A percentile compares a stretch with the other conserved stretches of the same genome.
Evolutionary conservation across 2,797 vertebrate genomes (phyloP).

Genomic region (Semaprochilodus insignis): DNA sequence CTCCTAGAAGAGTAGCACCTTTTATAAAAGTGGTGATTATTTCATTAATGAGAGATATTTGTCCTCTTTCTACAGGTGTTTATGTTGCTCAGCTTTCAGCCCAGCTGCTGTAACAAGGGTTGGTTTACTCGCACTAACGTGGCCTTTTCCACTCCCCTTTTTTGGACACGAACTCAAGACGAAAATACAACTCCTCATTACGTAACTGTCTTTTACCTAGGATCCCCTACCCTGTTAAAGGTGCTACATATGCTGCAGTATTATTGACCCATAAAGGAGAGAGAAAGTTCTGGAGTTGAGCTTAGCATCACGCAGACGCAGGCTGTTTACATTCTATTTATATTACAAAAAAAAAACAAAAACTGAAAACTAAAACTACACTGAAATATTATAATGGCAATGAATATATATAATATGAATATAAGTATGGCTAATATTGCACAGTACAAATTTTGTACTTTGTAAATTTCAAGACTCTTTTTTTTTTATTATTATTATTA

Average conservation of each 20-base stretch:
- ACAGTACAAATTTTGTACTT: not conserved
- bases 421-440: too few species aligned
- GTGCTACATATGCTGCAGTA: not conserved
- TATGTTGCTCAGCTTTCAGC: not conserved
- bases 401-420: too few species aligned
- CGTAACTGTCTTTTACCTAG: not conserved
- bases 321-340: not conserved
- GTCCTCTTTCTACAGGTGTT: not conserved
- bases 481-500: not conserved
- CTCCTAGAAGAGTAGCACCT: not conserved
- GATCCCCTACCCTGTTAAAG: not conserved
- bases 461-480: too few species aligned
- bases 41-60: not conserved
- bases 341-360: not conserved
- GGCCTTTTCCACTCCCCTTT: not conserved
- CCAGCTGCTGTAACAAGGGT: constrained; percentile 3
- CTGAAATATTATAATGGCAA: too few species aligned
- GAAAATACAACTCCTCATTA: constrained; percentile 1
- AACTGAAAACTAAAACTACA: not conserved
- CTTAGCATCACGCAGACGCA: not conserved
- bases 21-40: not conserved
- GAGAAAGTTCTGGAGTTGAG: not conserved
- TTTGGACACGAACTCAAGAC: not conserved
- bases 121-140: not conserved
- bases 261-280: not conserved